These are phyloP conservation scores for Syrista parreyssii DNA, from an alignment of 2,888 invertebrate species.

Conservation along the genomic window DNA sequence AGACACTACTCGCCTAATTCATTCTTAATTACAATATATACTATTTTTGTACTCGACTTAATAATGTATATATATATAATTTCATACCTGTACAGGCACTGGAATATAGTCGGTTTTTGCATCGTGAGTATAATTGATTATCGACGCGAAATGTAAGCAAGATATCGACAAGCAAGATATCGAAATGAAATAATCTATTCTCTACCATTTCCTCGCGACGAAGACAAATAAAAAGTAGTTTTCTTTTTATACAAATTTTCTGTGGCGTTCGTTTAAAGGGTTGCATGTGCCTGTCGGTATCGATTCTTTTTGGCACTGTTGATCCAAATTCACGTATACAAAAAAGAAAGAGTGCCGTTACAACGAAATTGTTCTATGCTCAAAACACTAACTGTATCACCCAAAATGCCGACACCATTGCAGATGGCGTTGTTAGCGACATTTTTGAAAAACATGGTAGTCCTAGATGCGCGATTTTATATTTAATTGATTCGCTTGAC, in stretches of 20 bases:
- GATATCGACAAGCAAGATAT: background rate
- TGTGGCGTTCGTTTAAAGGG: background rate
- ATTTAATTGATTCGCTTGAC: background rate
- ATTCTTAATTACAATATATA: background rate
- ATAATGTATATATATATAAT: conserved; percentile 25
- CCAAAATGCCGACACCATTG: background rate
- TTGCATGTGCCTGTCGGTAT: background rate
- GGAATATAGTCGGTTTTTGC: background rate
- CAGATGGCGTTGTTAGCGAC: background rate
- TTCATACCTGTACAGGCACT: conserved; percentile 27
- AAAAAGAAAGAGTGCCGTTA: background rate
- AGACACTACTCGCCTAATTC: background rate
- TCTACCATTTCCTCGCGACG: background rate
- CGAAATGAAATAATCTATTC: background rate
- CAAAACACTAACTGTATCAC: background rate
- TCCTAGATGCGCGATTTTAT: background rate
- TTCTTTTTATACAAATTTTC: background rate
- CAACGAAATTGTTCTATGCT: background rate
- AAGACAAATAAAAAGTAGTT: background rate
- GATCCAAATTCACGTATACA: background rate
- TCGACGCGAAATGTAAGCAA: background rate
- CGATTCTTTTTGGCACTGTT: background rate
- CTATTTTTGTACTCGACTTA: conserved; percentile 48
- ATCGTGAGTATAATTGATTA: background rate
- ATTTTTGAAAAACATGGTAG: background rate